These are phyloP conservation scores for Melanotaenia maccullochi DNA, from an alignment of 2,797 vertebrate species.

Conservation along the genomic window DNA sequence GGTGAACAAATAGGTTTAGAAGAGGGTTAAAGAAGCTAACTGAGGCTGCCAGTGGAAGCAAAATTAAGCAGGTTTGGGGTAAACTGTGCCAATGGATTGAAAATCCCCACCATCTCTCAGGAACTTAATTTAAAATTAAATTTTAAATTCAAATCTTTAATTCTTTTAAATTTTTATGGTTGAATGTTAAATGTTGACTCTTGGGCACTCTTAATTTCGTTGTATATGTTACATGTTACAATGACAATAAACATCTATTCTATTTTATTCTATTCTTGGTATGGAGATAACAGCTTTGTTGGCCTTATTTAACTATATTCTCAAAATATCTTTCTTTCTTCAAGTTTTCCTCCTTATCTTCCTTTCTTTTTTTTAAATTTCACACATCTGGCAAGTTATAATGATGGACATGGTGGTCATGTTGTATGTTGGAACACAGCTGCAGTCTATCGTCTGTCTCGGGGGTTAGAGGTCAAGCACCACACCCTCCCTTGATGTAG, in stretches of 20 bases:
- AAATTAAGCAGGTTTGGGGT: slow-evolving; percentile 12
- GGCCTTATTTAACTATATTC: slow-evolving; percentile 3
- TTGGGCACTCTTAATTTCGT: too few species aligned
- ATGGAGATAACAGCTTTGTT: slow-evolving; percentile 3
- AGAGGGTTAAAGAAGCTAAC: slow-evolving; percentile 16
- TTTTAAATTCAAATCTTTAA: too few species aligned
- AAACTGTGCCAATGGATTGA: slow-evolving; percentile 50
- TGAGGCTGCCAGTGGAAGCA: background rate
- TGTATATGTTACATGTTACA: too few species aligned
- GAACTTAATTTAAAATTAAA: slow-evolving; percentile 5
- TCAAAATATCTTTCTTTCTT: background rate
- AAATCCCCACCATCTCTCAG: slow-evolving; percentile 20
- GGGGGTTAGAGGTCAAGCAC: slow-evolving; percentile 61
- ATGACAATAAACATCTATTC: too few species aligned
- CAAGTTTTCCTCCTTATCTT: slow-evolving; percentile 5
- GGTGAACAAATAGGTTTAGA: slow-evolving; percentile 53
- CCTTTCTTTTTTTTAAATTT: slow-evolving; percentile 6
- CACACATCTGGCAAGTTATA: slow-evolving; percentile 62
- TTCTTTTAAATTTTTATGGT: too few species aligned
- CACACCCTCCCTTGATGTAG: slow-evolving; percentile 56
- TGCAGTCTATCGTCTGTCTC: slow-evolving; percentile 60
- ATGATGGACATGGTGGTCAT: slow-evolving; percentile 47
- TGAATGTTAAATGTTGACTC: too few species aligned
- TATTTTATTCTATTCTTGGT: background rate
- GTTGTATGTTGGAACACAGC: slow-evolving; percentile 63